Evolutionary conservation across 2,797 vertebrate genomes (phyloP).

Genomic region (Microhierax caerulescens): DNA sequence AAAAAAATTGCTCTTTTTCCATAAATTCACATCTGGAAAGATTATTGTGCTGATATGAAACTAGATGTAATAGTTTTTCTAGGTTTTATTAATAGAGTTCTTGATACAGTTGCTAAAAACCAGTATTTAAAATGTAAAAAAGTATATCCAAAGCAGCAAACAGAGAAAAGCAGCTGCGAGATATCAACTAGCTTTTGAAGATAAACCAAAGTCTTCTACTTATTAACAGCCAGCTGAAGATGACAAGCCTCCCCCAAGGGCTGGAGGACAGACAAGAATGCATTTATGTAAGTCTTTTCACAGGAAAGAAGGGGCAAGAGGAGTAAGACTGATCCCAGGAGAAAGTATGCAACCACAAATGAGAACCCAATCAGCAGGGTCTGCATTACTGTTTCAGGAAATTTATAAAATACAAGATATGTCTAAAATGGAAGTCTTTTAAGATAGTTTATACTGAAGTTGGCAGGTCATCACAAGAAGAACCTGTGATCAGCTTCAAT

Average conservation of each 20-base stretch:
- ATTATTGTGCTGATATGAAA: neutral
- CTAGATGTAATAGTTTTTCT: neutral
- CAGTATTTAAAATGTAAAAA: neutral
- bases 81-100: neutral
- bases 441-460: neutral
- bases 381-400: rapidly evolving
- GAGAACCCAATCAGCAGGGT: neutral
- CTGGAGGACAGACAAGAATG: neutral
- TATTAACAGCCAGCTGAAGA: neutral
- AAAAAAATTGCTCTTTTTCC: neutral
- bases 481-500: neutral
- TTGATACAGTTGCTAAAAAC: neutral
- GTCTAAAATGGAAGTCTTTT: neutral
- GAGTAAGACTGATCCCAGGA: neutral
- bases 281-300: neutral
- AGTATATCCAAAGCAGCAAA: neutral
- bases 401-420: neutral
- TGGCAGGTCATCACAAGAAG: neutral
- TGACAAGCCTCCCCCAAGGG: neutral
- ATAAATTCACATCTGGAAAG: neutral
- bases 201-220: neutral
- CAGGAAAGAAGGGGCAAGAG: neutral
- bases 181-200: neutral
- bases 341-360: neutral
- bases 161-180: conserved; percentile 1